phyloP scores from a whole-genome alignment of 2,888 invertebrate genomes.

The Syrista parreyssii region DNA sequence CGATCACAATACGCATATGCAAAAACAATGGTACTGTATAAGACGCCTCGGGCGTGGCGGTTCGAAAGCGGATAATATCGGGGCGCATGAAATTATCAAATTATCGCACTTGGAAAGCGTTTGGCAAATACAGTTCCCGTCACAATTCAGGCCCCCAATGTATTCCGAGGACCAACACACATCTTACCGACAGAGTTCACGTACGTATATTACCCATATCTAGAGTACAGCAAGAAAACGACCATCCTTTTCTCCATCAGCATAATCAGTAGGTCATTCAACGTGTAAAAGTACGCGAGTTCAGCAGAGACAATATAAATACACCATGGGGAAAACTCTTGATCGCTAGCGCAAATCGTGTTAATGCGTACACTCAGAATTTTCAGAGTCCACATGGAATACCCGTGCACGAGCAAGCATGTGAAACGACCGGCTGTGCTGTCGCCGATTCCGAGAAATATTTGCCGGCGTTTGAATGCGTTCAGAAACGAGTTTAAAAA shows the following conservation, averaged over 20 bases:
- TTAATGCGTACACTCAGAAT: conserved; percentile 15
- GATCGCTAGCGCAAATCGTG: neutral
- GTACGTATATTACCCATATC: neutral
- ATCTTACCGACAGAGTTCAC: neutral
- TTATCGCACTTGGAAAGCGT: neutral
- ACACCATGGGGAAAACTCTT: neutral
- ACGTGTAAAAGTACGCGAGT: neutral
- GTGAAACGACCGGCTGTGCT: conserved; percentile 28
- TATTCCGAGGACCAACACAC: neutral
- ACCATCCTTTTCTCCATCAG: neutral
- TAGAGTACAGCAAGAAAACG: neutral
- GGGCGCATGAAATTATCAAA: neutral
- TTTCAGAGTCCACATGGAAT: conserved; percentile 36
- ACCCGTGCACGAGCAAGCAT: conserved; percentile 33
- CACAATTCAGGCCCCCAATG: neutral
- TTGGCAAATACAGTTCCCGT: neutral
- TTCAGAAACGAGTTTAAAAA: conserved; percentile 62
- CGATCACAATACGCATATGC: conserved; percentile 38
- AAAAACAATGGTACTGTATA: conserved; percentile 17
- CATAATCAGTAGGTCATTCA: neutral
- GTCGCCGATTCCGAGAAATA: conserved; percentile 53
- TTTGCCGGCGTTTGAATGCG: conserved; percentile 53
- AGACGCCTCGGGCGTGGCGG: conserved; percentile 4
- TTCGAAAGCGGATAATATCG: neutral
- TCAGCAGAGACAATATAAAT: neutral